Percentiles rank a stretch among this genome's conserved stretches.
Conservation (phyloP, 2,113 vertebrate genomes). For the Leucosticte australis region DNA sequence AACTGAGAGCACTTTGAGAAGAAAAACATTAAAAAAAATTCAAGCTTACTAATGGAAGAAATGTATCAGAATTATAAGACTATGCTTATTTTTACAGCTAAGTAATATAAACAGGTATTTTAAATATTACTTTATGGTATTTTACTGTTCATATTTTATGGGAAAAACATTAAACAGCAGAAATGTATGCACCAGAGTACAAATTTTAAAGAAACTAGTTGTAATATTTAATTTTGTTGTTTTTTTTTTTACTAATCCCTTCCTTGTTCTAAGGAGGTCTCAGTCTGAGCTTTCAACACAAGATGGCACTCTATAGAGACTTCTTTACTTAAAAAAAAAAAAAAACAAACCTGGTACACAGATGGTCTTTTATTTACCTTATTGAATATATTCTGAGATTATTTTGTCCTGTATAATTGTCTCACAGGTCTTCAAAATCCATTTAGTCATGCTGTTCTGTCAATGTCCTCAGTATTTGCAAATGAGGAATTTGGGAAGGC, state of each 20-base stretch:
- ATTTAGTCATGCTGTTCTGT: not conserved
- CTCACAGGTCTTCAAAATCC: not conserved
- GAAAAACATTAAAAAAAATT: not conserved
- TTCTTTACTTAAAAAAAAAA: not conserved
- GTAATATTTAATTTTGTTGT: not conserved
- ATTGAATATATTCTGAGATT: not conserved
- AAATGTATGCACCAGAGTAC: not conserved
- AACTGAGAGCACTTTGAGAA: not conserved
- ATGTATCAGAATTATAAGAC: not conserved
- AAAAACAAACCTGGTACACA: not conserved
- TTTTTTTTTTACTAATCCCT: not conserved
- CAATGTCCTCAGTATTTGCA: not conserved
- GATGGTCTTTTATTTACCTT: not conserved
- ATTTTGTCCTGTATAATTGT: not conserved
- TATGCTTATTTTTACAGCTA: not conserved
- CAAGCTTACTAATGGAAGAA: not conserved
- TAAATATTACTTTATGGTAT: not conserved
- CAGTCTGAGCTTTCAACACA: slow-evolving; percentile 40
- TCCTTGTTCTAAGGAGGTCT: not conserved
- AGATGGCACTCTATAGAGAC: slow-evolving; percentile 27
- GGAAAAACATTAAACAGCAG: not conserved
- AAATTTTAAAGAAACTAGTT: not conserved
- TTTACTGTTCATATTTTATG: not conserved
- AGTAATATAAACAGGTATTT: not conserved
- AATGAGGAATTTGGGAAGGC: not conserved